Base-by-base conservation (phyloP, 2,888 invertebrate genomes). In the Leucania comma region DNA sequence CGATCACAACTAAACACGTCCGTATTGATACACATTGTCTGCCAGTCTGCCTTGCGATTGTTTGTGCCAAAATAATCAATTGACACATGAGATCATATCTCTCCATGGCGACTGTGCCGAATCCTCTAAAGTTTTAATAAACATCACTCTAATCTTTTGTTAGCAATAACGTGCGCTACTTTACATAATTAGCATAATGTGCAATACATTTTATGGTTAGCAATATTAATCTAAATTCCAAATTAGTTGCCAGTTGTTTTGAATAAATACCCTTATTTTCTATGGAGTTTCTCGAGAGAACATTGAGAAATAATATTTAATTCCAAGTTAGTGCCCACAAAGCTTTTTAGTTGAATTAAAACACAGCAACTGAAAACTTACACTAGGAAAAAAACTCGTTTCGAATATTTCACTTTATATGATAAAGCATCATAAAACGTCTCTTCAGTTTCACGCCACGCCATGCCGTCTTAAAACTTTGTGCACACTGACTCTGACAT, bases 321-420 rank as follows among this genome's bases (percentile, higher is more conserved):
- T 4, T 58, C 10, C 4, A 24, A 48, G 53, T 68, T 51, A 54
- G 29, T 60, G 26, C 5, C 3, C 8, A 29, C 12, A 8, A 64
- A 3, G 9, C 22, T 26, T 35, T 58, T 42, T 26, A n/a, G 1
- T 70, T 60, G 3, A 76, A 48, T 35, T 24, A 54, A 22, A 69
- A 38, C 26, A 68, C 24, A 29, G 32, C 42, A 29, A 48, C 38
- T 57, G 2, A 32, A 22, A 63, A 84, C 84, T 85, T 72, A 85
- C 84, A 85, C 84, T 61, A 85, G 60, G 67, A 85, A 86, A 73
- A 84, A 86, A 53, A 84, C 78, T 62, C 84, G 82, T 79, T 77
- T 85, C 46, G 84, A 84, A 82, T 75, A 61, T 86, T 71, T 77
- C 84, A 86, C 84, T 82, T 56, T 84, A 51, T 85, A 85, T 29